phyloP scores from a whole-genome alignment of 2,797 vertebrate genomes.

The Falco peregrinus region DNA sequence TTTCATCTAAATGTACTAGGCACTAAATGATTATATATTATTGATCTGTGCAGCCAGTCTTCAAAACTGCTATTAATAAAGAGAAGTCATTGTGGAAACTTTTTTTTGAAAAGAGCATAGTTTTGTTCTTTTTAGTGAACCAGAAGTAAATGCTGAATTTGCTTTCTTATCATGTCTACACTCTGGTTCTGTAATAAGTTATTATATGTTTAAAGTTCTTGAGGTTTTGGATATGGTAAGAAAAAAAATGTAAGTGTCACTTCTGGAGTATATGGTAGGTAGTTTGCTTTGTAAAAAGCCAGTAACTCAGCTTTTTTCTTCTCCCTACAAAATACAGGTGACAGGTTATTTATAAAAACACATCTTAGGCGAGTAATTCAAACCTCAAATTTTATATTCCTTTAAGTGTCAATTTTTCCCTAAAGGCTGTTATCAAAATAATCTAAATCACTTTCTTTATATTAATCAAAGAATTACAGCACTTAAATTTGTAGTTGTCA shows the following conservation, averaged over 20 bases:
- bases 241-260: conserved; percentile 45
- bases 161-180: not conserved
- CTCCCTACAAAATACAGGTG: conserved; percentile 53
- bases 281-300: conserved; percentile 56
- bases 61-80: not conserved
- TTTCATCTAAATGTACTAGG: not conserved
- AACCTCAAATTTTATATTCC: conserved; percentile 59
- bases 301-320: conserved; percentile 44
- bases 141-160: conserved; percentile 22
- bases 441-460: conserved; percentile 75
- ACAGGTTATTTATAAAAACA: conserved; percentile 72
- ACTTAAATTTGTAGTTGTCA: conserved; percentile 80
- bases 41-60: not conserved
- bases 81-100: not conserved
- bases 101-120: not conserved
- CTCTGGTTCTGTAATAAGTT: not conserved
- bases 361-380: conserved; percentile 62
- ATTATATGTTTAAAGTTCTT: conserved; percentile 9
- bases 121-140: not conserved
- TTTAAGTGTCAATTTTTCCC: conserved; percentile 71
- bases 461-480: conserved; percentile 79
- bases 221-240: conserved; percentile 7
- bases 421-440: conserved; percentile 76
- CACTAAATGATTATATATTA: not conserved
- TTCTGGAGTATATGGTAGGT: conserved; percentile 32